Conservation (phyloP, 2,797 vertebrate genomes). For the Threskiornis aethiopicus region DNA sequence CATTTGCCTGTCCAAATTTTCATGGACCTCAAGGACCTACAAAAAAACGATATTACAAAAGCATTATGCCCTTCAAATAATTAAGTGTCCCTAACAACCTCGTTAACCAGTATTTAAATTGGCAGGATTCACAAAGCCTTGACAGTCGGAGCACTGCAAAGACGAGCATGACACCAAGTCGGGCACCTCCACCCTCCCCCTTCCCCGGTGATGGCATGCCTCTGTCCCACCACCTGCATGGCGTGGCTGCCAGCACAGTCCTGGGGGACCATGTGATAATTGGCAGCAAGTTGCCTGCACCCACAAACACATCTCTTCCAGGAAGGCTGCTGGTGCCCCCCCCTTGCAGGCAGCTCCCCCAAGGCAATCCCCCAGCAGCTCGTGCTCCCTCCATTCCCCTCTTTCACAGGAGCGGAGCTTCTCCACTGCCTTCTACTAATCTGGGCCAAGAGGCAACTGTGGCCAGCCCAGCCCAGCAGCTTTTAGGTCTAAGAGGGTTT, state of each 20-base stretch:
- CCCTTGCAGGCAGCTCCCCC: neutral
- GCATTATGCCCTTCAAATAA: conserved; percentile 1
- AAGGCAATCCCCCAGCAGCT: neutral
- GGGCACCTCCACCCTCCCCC: neutral
- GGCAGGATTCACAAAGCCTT: neutral
- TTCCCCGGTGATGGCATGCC: neutral
- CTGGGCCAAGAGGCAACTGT: neutral
- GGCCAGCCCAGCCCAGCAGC: neutral
- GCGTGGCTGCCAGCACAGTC: neutral
- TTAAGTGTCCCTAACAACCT: neutral
- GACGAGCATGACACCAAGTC: neutral
- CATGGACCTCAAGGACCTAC: conserved; percentile 95
- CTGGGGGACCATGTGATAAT: neutral
- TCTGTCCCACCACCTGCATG: neutral
- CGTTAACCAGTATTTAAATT: neutral
- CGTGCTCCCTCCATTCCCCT: neutral
- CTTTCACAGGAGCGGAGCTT: neutral
- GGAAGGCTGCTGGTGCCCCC: neutral
- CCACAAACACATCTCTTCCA: neutral
- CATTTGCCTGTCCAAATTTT: conserved; percentile 93
- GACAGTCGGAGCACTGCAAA: neutral
- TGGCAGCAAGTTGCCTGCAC: neutral
- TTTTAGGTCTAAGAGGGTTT: neutral
- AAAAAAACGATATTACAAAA: conserved; percentile 10
- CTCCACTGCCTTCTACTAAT: neutral